Conservation (phyloP, 2,888 invertebrate species). For the Leptinotarsa haldemani region DNA sequence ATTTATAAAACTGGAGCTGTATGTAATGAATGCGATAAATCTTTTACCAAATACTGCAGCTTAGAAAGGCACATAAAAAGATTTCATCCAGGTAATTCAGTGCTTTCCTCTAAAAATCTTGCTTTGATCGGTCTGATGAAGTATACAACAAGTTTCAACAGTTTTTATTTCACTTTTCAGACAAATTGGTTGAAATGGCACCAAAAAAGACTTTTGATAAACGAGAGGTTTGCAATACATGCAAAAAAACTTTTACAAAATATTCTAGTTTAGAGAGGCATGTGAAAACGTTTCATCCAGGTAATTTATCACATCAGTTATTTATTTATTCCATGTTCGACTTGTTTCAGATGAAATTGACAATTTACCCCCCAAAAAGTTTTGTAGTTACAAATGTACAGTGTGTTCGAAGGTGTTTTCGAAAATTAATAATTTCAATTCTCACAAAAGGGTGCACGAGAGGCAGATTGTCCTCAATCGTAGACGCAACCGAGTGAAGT, state of each 20-base stretch:
- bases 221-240: neutral
- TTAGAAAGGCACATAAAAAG: no score
- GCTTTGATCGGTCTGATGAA: no score
- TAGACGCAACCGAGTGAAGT: slow-evolving; percentile 7
- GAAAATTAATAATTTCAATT: slow-evolving; percentile 6
- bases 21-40: no score
- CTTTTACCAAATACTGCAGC: no score
- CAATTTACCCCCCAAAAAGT: neutral
- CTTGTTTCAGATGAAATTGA: neutral
- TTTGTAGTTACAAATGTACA: neutral
- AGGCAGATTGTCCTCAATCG: neutral
- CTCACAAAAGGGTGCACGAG: slow-evolving; percentile 6
- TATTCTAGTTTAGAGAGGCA: neutral
- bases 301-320: neutral
- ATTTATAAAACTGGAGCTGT: no score
- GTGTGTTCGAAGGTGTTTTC: slow-evolving; percentile 14
- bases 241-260: slow-evolving; percentile 7
- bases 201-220: neutral
- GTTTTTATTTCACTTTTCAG: neutral
- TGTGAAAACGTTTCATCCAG: neutral
- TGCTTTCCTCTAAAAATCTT: neutral
- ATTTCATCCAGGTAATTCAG: neutral
- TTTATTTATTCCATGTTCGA: neutral
- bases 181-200: neutral
- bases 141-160: neutral